Evolutionary conservation across 2,888 invertebrate genomes (phyloP).

Genomic region (Apodemia mormo): DNA sequence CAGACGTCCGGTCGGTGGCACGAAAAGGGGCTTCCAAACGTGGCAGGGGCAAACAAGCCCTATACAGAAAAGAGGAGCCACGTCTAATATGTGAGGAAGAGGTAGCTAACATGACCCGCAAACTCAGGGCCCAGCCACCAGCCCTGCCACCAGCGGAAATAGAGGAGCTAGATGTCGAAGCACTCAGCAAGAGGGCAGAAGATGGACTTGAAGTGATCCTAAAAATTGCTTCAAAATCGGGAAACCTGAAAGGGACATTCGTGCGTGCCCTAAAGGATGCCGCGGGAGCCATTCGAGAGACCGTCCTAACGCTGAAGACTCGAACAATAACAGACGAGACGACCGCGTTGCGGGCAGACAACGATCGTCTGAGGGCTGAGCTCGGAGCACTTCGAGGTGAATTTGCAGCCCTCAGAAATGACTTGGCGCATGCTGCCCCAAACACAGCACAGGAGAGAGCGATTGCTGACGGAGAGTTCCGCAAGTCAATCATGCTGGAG

Average conservation of each 20-base stretch:
- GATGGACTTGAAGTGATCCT: not conserved
- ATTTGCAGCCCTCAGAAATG: not conserved
- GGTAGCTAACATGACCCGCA: no score
- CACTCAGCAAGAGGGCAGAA: not conserved
- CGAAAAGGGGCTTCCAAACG: not conserved
- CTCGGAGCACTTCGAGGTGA: not conserved
- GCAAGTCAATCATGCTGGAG: not conserved
- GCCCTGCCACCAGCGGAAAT: no score
- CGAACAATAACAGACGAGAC: not conserved
- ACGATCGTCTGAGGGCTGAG: not conserved
- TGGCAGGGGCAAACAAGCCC: not conserved
- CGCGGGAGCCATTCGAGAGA: slow-evolving; percentile 21
- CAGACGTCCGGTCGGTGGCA: no score
- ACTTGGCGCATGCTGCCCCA: not conserved
- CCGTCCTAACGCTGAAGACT: not conserved
- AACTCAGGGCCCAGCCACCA: no score
- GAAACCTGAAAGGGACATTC: not conserved
- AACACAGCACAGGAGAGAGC: not conserved
- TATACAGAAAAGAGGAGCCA: not conserved
- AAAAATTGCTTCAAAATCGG: not conserved
- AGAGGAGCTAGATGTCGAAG: no score
- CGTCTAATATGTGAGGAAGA: not conserved
- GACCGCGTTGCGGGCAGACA: not conserved
- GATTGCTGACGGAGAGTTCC: not conserved
- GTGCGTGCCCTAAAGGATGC: slow-evolving; percentile 8